phyloP scores from a whole-genome alignment of 2,888 invertebrate genomes.

The Slavum lentiscoides region DNA sequence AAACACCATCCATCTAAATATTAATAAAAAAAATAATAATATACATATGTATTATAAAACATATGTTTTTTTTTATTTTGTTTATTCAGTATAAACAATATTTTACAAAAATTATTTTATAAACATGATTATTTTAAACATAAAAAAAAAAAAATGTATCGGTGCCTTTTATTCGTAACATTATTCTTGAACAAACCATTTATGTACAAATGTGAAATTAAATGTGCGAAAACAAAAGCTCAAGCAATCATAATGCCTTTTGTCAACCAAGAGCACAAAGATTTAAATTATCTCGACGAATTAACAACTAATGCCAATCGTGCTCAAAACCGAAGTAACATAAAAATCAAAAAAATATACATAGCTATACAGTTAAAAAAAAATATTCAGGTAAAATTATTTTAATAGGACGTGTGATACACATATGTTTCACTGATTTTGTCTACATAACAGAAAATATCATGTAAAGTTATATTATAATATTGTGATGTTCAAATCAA shows the following conservation, averaged over 20 bases:
- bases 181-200: background rate
- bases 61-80: background rate
- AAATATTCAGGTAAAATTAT: constrained; percentile 1
- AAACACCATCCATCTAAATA: constrained; percentile 7
- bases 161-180: background rate
- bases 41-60: background rate
- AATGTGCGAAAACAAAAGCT: background rate
- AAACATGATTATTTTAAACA: background rate
- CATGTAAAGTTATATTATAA: too few species aligned
- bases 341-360: constrained; percentile 7
- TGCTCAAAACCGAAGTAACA: background rate
- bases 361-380: constrained; percentile 17
- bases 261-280: background rate
- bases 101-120: background rate
- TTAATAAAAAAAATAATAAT: background rate
- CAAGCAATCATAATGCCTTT: constrained; percentile 7
- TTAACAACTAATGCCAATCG: background rate
- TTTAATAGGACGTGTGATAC: background rate
- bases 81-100: constrained; percentile 7
- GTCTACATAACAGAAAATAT: too few species aligned
- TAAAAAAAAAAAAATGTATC: constrained; percentile 5
- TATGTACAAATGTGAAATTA: background rate
- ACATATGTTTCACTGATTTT: too few species aligned
- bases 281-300: background rate
- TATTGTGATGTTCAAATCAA: too few species aligned